These are phyloP conservation scores for Pterobdella sp. DNA, from an alignment of 2,888 invertebrate species.

Conservation along the genomic window DNA sequence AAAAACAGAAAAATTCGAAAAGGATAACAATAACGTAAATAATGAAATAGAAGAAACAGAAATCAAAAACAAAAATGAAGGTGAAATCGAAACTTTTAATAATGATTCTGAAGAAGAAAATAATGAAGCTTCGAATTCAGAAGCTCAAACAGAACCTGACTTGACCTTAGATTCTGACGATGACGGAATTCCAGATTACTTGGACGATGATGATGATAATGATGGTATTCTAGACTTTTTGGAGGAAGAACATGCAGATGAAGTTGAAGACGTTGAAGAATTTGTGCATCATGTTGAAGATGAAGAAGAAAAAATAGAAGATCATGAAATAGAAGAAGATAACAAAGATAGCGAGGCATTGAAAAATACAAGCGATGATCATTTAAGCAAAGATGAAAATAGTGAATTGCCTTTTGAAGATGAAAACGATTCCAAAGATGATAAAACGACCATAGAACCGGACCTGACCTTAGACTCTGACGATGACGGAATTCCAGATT, in stretches of 20 bases:
- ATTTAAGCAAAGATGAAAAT: not conserved
- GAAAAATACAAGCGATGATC: not conserved
- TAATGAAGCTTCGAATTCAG: constrained; percentile 39
- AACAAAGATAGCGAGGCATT: not conserved
- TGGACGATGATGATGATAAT: constrained; percentile 35
- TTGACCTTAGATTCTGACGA: constrained; percentile 21
- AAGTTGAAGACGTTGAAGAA: constrained; percentile 6
- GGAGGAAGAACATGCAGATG: constrained; percentile 19
- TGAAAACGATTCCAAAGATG: not conserved
- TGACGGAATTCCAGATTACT: constrained; percentile 36
- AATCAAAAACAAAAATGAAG: constrained; percentile 31
- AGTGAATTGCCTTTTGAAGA: not conserved
- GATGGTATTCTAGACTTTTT: constrained; percentile 35
- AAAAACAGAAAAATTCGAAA: not conserved
- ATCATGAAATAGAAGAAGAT: not conserved
- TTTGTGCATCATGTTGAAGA: constrained; percentile 25
- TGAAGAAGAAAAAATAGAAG: constrained; percentile 32
- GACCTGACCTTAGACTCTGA: constrained; percentile 26
- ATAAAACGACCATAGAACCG: constrained; percentile 35
- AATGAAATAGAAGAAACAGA: not conserved
- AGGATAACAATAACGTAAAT: not conserved
- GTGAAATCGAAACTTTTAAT: constrained; percentile 36
- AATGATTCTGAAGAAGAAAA: constrained; percentile 31
- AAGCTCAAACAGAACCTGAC: constrained; percentile 21
- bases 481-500: constrained; percentile 28